Evolutionary conservation across 2,888 invertebrate species (phyloP), one percentile per base, ranked within the genome.

Genomic region (Cataglyphis rosenhaueri): DNA sequence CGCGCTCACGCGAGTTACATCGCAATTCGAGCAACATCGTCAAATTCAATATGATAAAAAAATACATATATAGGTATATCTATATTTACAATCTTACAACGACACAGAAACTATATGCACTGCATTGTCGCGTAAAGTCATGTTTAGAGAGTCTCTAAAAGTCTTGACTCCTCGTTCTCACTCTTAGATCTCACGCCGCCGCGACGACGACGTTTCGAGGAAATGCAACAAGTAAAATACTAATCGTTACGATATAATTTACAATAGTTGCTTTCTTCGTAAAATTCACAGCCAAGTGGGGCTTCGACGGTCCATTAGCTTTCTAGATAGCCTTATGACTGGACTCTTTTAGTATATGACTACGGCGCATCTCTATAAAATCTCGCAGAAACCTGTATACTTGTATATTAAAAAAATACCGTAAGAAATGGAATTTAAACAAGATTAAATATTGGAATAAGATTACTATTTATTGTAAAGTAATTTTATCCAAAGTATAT

Each of bases 211-310:
- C 73, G 76, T 59, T 73, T 44, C 70, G 52, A 82, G 85, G 86
- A 89, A 91, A 89, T 86, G 85, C 86, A 85, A 79, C 85, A 81
- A 86, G 87, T 86, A 84, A 52, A 52, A 73, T 81, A n/a, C 52
- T 65, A 71, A 81, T 79, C 66, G 70, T 84, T 70, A 73, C 38
- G 78, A 84, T 88, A 91, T 92, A 94, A 92, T 93, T 92, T 93
- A 93, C 92, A 93, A 86, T 91, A 91, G 89, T 91, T 87, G 84
- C 88, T 91, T 92, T 88, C 81, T 90, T 91, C 91, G 89, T 88
- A 92, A 93, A 93, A 93, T 93, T 94, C 94, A 94, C 94, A 94
- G 94, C 94, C 94, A 92, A 93, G 92, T 92, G 92, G 93, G 92
- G 92, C 92, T 90, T 84, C 86, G 84, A 76, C 85, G 90, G 91